These are phyloP conservation scores for Heliconius hermathena DNA, from an alignment of 1,140 invertebrate species.

Conservation along the genomic window DNA sequence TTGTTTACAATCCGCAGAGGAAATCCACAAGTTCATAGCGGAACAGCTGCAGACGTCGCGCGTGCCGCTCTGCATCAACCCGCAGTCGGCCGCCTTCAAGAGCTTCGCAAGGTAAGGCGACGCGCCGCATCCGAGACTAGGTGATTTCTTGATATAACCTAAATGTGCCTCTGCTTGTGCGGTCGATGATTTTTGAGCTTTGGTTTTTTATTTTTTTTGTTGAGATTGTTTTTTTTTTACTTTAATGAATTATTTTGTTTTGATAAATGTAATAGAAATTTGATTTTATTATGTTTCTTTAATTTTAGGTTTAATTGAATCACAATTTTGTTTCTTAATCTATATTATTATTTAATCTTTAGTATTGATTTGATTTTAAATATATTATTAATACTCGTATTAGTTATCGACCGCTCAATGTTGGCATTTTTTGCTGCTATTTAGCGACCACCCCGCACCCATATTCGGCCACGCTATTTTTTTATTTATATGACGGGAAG, in stretches of 20 bases:
- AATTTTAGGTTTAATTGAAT: too few relatives aligned
- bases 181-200: slow-evolving; percentile 17
- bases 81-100: slow-evolving; percentile 99
- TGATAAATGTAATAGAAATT: too few relatives aligned
- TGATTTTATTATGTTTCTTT: too few relatives aligned
- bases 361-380: neutral
- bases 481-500: slow-evolving; percentile 46
- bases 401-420: slow-evolving; percentile 31
- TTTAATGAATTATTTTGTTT: neutral
- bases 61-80: slow-evolving; percentile 99
- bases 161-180: slow-evolving; percentile 30
- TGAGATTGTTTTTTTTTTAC: neutral
- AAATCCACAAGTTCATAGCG: slow-evolving; percentile 98
- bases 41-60: slow-evolving; percentile 96
- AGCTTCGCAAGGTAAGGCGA: slow-evolving; percentile 98
- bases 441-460: slow-evolving; percentile 75
- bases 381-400: neutral
- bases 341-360: neutral
- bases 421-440: slow-evolving; percentile 49
- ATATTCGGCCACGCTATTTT: slow-evolving; percentile 58
- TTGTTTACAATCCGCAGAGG: slow-evolving; percentile 86
- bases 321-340: too few relatives aligned
- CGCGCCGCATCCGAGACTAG: slow-evolving; percentile 80
- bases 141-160: slow-evolving; percentile 82
- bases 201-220: neutral